Evolutionary conservation across 2,888 invertebrate genomes (phyloP), one percentile per base, ranked within the genome.

Genomic region (Busseola fusca): DNA sequence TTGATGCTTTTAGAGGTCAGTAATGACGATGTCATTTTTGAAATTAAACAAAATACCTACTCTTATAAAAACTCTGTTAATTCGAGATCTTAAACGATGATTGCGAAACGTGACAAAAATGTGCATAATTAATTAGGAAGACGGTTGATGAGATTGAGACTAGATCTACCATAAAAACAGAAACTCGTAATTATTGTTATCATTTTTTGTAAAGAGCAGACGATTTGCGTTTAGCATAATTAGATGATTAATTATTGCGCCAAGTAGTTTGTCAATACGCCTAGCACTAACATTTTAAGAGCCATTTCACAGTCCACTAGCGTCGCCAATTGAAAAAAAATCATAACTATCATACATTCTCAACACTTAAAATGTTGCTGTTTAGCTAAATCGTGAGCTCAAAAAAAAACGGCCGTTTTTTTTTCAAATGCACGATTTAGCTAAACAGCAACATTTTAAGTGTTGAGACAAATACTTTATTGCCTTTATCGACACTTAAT

Each of bases 71-170:
- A 14, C n/a, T 37, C 14, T 52, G n/a, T 42, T 5, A 50, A 25
- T 42, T n/a, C n/a, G 14, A 60, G 48, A 79, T 79, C 18, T 79
- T 63, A 21, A 64, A 5, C 12, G 52, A 34, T 45, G 34, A 45
- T 63, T 59, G 59, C 18, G 45, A 63, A 63, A 74, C 14, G n/a
- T 57, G 50, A 64, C 50, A 63, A 52, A 37, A 73, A 80, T 74
- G 64, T 57, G 63, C 64, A 73, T 80, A 74, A 18, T 62, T 37
- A 80, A 62, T 78, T 9, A 40, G 3, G 5, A 60, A 42, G 52
- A 58, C 58, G 57, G 30, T 18, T 48, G 30, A 73, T 63, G 21
- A 27, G 3, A 27, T n/a, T n/a, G n/a, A n/a, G n/a, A 21, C 14
- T 52, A 63, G 48, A 52, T 30, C 14, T 30, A 30, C 30, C n/a